phyloP scores from a whole-genome alignment of 2,888 invertebrate species.

The Labia minor region DNA sequence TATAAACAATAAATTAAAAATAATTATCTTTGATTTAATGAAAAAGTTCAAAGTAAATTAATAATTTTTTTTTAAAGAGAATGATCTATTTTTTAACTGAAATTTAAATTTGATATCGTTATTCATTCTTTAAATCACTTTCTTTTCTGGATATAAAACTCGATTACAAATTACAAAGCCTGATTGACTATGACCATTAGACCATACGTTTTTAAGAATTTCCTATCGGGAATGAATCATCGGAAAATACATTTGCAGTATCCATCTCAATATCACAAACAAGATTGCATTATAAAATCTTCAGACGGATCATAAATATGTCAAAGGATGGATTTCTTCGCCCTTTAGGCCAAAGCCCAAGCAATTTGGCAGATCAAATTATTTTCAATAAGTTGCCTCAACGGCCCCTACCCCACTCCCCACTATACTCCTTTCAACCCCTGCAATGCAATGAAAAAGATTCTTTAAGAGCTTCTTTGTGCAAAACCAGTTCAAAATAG shows the following conservation, averaged over 20 bases:
- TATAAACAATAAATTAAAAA: too few relatives aligned
- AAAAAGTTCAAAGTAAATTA: too few relatives aligned
- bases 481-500: background rate
- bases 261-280: background rate
- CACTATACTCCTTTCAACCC: background rate
- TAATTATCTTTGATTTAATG: too few relatives aligned
- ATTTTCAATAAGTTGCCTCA: background rate
- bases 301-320: constrained; percentile 7
- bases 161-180: background rate
- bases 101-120: too few relatives aligned
- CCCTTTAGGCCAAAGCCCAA: background rate
- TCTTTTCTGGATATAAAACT: too few relatives aligned
- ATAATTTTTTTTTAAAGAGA: too few relatives aligned
- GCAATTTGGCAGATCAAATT: constrained; percentile 5
- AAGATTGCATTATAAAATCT: constrained; percentile 13
- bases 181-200: background rate
- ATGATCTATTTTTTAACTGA: too few relatives aligned
- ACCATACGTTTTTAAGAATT: background rate
- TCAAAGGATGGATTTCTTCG: constrained; percentile 13
- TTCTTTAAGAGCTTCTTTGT: background rate
- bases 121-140: too few relatives aligned
- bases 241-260: background rate
- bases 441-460: background rate
- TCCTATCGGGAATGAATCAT: background rate
- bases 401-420: background rate